These are phyloP conservation scores for Nothocercus julius DNA, from an alignment of 2,113 vertebrate species.

Conservation along the genomic window DNA sequence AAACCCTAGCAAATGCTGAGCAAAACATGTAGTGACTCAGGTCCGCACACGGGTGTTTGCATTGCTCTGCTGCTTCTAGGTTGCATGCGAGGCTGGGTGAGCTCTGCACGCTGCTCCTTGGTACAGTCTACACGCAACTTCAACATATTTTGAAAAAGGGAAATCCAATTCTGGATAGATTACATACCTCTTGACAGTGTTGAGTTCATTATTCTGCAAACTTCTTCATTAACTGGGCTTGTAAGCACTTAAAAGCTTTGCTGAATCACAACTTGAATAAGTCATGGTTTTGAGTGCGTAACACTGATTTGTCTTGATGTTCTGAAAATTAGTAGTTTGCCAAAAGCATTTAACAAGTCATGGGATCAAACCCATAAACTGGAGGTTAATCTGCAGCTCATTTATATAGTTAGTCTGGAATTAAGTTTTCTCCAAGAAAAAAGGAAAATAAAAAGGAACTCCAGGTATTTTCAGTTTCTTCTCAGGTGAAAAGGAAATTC, in stretches of 20 bases:
- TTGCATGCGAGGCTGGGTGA: not conserved
- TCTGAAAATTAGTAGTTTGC: not conserved
- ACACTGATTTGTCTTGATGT: not conserved
- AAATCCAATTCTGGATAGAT: not conserved
- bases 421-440: not conserved
- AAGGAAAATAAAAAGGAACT: conserved; percentile 9
- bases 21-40: not conserved
- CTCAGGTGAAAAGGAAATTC: conserved; percentile 6
- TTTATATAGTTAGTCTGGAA: not conserved
- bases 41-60: not conserved
- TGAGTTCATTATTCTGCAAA: not conserved
- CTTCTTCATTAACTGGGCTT: not conserved
- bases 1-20: not conserved
- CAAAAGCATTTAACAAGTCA: not conserved
- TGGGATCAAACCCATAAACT: conserved; percentile 30
- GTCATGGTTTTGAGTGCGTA: not conserved
- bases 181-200: not conserved
- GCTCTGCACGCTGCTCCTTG: not conserved
- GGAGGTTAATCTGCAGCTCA: conserved; percentile 7
- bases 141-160: not conserved
- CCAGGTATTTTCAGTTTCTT: conserved; percentile 29
- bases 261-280: not conserved
- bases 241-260: not conserved
- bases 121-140: rapidly evolving
- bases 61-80: not conserved